These are phyloP conservation scores for Phalacrocorax carbo DNA, from an alignment of 2,113 vertebrate genomes.

Conservation along the genomic window DNA sequence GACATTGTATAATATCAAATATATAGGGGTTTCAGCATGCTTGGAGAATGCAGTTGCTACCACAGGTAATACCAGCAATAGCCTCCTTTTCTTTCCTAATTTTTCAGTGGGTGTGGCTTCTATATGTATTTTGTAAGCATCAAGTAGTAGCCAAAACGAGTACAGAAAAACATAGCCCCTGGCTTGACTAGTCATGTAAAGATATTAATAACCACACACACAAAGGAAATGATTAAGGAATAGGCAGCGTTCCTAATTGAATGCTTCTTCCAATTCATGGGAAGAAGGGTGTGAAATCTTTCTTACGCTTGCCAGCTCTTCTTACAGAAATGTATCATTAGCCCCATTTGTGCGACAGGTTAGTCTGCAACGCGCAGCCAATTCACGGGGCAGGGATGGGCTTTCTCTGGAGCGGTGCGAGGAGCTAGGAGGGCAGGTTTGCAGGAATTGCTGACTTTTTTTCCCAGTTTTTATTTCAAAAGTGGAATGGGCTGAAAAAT, in stretches of 20 bases:
- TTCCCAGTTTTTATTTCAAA: background rate
- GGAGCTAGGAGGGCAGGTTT: background rate
- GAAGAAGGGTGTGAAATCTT: slow-evolving; percentile 35
- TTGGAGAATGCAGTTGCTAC: background rate
- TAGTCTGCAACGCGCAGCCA: background rate
- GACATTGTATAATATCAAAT: background rate
- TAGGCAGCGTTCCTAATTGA: slow-evolving; percentile 25
- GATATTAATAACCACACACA: slow-evolving; percentile 30
- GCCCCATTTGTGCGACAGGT: background rate
- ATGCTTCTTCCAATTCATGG: slow-evolving; percentile 8
- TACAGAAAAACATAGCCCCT: slow-evolving; percentile 6
- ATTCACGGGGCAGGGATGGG: background rate
- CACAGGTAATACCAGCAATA: background rate
- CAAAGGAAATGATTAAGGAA: slow-evolving; percentile 18
- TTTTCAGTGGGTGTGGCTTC: background rate
- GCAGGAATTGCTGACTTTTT: background rate
- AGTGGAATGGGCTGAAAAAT: background rate
- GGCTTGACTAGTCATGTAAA: background rate
- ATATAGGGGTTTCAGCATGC: accelerated
- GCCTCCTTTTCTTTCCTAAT: background rate
- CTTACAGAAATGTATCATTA: background rate
- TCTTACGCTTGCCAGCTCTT: background rate
- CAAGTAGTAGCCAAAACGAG: background rate
- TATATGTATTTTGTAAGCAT: background rate
- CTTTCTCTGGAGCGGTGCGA: background rate